These are phyloP conservation scores for Hippocampus zosterae DNA, from an alignment of 2,113 vertebrate genomes.

Conservation along the genomic window DNA sequence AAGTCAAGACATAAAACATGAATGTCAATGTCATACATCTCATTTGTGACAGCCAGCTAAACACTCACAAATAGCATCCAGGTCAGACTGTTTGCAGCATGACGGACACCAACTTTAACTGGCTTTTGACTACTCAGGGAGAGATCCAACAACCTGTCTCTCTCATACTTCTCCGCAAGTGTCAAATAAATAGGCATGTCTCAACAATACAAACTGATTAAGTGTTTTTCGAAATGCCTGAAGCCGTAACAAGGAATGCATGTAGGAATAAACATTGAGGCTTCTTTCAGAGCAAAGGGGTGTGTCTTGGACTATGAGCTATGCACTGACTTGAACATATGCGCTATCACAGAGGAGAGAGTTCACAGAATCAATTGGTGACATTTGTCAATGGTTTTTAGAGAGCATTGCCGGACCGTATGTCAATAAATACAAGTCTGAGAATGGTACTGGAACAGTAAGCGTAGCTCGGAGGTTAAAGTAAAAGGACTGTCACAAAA, in stretches of 20 bases:
- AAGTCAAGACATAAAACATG: slow-evolving; percentile 39
- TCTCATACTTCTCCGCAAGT: slow-evolving; percentile 19
- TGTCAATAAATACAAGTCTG: slow-evolving; percentile 21
- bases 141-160: neutral
- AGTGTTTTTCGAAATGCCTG: slow-evolving; percentile 12
- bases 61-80: slow-evolving; percentile 8
- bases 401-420: slow-evolving; percentile 23
- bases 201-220: slow-evolving; percentile 21
- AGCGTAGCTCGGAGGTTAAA: neutral
- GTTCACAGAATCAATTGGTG: slow-evolving; percentile 52
- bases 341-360: slow-evolving; percentile 52
- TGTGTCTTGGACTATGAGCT: slow-evolving; percentile 20
- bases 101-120: slow-evolving; percentile 1
- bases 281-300: slow-evolving; percentile 12
- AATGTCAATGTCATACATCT: slow-evolving; percentile 22
- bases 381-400: slow-evolving; percentile 42
- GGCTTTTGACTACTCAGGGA: neutral
- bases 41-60: slow-evolving; percentile 17
- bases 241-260: slow-evolving; percentile 20
- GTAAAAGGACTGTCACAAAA: slow-evolving; percentile 40
- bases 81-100: neutral
- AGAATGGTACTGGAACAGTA: slow-evolving; percentile 29
- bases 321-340: slow-evolving; percentile 41
- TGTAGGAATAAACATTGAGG: slow-evolving; percentile 8
- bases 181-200: slow-evolving; percentile 6